Conservation (phyloP, 2,797 vertebrate species). For the Mus spretus region DNA sequence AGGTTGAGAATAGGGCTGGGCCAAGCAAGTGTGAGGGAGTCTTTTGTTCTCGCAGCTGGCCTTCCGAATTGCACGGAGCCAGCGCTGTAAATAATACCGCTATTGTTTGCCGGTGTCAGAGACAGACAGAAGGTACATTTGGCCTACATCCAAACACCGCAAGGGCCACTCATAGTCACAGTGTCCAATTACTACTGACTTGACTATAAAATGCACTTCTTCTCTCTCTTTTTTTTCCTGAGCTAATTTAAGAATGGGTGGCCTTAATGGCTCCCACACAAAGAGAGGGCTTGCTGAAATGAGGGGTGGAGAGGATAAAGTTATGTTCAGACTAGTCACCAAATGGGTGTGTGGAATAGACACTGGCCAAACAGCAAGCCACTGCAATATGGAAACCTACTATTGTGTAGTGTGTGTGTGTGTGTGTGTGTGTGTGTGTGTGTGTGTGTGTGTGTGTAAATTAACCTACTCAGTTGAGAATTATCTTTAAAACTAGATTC, state of each 20-base stretch:
- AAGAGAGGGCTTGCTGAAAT: conserved; percentile 81
- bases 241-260: conserved; percentile 90
- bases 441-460: not conserved
- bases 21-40: conserved; percentile 89
- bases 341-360: conserved; percentile 72
- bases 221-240: conserved; percentile 52
- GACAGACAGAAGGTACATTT: conserved; percentile 93
- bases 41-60: conserved; percentile 92
- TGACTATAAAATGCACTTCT: conserved; percentile 89
- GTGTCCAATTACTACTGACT: conserved; percentile 92
- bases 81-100: conserved; percentile 91
- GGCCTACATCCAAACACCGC: conserved; percentile 90
- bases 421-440: conserved; percentile 6
- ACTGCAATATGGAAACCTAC: not conserved
- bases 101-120: conserved; percentile 91
- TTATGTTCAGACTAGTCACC: conserved; percentile 79
- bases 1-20: conserved; percentile 87
- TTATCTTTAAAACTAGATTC: not conserved
- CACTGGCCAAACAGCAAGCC: conserved; percentile 53
- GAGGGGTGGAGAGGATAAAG: conserved; percentile 76
- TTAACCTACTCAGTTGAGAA: not conserved
- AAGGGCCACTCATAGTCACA: conserved; percentile 91
- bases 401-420: not conserved
- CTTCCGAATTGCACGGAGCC: conserved; percentile 90
- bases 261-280: conserved; percentile 87